Conservation (phyloP, 2,888 invertebrate genomes). For the Linyphia triangularis region DNA sequence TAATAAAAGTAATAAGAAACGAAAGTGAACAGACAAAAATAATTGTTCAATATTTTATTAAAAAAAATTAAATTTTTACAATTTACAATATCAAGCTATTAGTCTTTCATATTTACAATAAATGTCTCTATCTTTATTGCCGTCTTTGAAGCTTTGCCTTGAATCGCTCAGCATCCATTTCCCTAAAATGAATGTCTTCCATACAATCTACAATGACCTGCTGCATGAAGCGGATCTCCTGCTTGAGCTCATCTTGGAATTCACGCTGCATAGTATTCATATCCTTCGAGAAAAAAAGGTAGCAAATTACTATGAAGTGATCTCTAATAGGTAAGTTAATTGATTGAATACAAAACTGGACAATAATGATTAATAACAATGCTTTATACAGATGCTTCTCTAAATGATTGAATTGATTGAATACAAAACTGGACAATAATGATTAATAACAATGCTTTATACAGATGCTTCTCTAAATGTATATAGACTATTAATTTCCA, state of each 20-base stretch:
- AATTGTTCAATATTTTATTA: no score
- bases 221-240: constrained; percentile 62
- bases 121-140: not conserved
- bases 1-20: no score
- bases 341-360: not conserved
- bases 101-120: constrained; percentile 3
- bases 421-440: no score
- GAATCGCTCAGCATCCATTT: constrained; percentile 57
- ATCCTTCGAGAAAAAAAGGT: constrained; percentile 34
- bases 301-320: not conserved
- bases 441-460: no score
- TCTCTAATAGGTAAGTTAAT: not conserved
- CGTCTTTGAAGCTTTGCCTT: constrained; percentile 7
- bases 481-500: no score
- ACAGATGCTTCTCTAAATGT: no score
- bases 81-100: no score
- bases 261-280: constrained; percentile 30
- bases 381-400: not conserved
- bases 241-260: constrained; percentile 30
- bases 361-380: not conserved
- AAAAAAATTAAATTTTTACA: no score
- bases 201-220: constrained; percentile 40
- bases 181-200: constrained; percentile 62
- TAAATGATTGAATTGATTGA: not conserved
- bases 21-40: no score